Base-by-base conservation (phyloP, 2,113 vertebrate species). In the Cyanocitta stelleri region DNA sequence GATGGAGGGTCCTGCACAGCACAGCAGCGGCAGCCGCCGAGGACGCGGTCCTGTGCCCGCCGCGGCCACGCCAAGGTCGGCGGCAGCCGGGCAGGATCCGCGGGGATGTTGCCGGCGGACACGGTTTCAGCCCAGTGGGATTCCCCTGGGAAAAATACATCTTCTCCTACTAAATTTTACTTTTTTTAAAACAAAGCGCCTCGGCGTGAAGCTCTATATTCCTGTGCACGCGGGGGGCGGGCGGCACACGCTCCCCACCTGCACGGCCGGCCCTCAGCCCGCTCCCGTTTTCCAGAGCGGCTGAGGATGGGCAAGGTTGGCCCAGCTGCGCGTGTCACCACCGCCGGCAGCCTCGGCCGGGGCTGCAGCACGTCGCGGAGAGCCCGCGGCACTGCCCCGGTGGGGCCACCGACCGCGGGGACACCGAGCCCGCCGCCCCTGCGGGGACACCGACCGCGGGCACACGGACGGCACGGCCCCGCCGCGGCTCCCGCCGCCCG, bases 401-500 rank as follows among this genome's bases (percentile, higher is more conserved):
- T 39, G 52, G 27, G 18, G 9, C 13, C 37, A 29, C 58, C 6
- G 23, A n/a, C 59, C 71, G 22, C 27, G 4, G 46, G 11, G 15
- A 23, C 61, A 54, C 18, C 1, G 32, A 7, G 26, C 46, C 10
- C 10, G 3, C 9, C 4, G 46, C 26, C 59, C 41, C 43, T 9
- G 21, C 63, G 11, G 41, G 19, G 26, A 16, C 39, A 3, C 10
- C 41, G 22, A 76, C 56, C 79, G 27, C 75, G 75, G 59, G 66
- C 30, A 71, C 79, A 41, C 18, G 6, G 6, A 4, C 44, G 4
- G 24, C 66, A 59, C 44, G 35, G 54, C 64, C 49, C 67, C 4
- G 6, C 15, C 9, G 23, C 79, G n/a, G 16, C 29, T 68, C 23
- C 86, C 55, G 22, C 68, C 84, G 84, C 96, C 93, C 98, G 97